A percentile compares a stretch with the other conserved stretches of the same genome.
These are phyloP conservation scores for Harpalus rufipes DNA, from an alignment of 2,888 invertebrate genomes.

Conservation along the genomic window DNA sequence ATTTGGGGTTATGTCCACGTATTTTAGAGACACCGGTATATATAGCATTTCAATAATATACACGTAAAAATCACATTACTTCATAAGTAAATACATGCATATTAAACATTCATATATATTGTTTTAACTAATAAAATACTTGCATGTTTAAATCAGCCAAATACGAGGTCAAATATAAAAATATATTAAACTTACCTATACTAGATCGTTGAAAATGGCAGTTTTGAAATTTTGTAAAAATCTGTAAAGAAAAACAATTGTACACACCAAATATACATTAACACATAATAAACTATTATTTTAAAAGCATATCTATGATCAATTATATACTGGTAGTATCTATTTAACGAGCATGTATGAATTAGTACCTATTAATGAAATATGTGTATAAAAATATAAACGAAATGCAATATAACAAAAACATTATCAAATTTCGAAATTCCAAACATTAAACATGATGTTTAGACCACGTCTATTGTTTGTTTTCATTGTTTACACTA, in stretches of 20 bases:
- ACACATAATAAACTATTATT: not conserved
- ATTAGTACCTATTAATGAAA: not conserved
- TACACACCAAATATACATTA: not conserved
- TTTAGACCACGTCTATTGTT: not conserved
- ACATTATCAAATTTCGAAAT: not conserved
- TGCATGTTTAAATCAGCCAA: not conserved
- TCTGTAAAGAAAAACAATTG: not conserved
- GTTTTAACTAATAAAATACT: not conserved
- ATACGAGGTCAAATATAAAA: not conserved
- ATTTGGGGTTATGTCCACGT: too few species aligned
- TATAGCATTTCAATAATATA: too few species aligned
- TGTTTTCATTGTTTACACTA: slow-evolving; percentile 32
- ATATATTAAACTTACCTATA: slow-evolving; percentile 17
- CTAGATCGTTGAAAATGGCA: slow-evolving; percentile 56
- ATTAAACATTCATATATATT: too few species aligned
- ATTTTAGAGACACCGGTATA: too few species aligned
- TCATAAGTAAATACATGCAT: too few species aligned
- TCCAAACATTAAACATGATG: not conserved
- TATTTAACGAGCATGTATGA: not conserved
- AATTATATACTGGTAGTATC: not conserved
- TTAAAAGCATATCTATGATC: not conserved
- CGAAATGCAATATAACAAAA: not conserved
- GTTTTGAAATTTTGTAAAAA: slow-evolving; percentile 46
- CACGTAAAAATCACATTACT: too few species aligned
- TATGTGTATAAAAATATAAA: not conserved